phyloP scores from a whole-genome alignment of 2,797 vertebrate species.

The Coranthus polyacanthus region DNA sequence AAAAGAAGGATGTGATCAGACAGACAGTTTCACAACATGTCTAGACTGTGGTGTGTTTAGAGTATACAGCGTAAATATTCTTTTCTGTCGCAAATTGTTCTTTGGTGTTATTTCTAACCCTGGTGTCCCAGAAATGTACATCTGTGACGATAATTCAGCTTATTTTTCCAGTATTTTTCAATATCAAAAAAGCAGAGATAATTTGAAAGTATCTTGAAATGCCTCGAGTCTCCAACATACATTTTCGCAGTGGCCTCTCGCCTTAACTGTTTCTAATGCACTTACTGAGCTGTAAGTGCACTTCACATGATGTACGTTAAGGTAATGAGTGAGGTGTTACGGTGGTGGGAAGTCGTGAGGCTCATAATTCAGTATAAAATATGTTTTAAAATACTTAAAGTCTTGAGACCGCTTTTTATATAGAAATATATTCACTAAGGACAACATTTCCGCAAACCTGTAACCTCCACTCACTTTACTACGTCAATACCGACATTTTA shows the following conservation, averaged over 20 bases:
- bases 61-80: not conserved
- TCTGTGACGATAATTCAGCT: not conserved
- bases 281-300: constrained; percentile 37
- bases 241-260: constrained; percentile 22
- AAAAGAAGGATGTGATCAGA: not conserved
- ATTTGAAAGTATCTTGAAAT: constrained; percentile 9
- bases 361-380: no score
- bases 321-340: constrained; percentile 8
- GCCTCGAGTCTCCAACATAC: constrained; percentile 15
- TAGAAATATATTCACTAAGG: no score
- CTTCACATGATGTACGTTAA: constrained; percentile 55
- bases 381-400: no score
- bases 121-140: not conserved
- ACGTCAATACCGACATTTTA: no score
- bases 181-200: not conserved
- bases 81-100: constrained; percentile 4
- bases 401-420: no score
- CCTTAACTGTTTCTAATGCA: constrained; percentile 42
- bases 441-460: no score
- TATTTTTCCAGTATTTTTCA: not conserved
- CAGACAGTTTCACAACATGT: constrained; percentile 23
- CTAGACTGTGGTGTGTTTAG: constrained; percentile 29
- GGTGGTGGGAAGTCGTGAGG: not conserved
- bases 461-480: no score
- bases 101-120: not conserved